Evolutionary conservation across 2,797 vertebrate genomes (phyloP), one percentile per base, ranked within the genome.

Genomic region (Cetoscarus ocellatus): DNA sequence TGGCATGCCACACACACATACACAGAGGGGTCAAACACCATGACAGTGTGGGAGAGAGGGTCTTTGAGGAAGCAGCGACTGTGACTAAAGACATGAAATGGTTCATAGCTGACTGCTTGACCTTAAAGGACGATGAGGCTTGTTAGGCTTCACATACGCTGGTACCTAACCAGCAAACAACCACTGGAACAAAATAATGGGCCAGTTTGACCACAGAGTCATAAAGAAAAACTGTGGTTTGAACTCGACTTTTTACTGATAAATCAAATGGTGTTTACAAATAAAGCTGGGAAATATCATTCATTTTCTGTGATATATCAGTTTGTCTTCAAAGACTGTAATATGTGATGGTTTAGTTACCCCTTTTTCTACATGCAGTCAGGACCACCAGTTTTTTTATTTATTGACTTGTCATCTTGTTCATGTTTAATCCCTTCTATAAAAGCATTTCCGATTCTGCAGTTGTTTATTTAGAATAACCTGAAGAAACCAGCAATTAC

Each of bases 1-100:
- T 35, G 11, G 61, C 69, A 50, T 50, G 56, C 67, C 75, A 67
- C 73, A 70, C 72, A 83, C 77, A 81, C 67, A 73, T 63, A 73
- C 73, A 85, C 79, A 81, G 63, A 74, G 74, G 75, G 84, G 66
- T 87, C 85, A 87, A 13, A 57, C 75, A 77, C 78, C 65, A 43
- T 79, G 79, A 82, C 75, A 18, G 79, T 36, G 79, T 70, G 65
- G 82, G 86, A 40, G 87, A 66, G 73, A 40, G 87, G 67, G 73
- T 81, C 73, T 77, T 51, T 34, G 27, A 59, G 61, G 44, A 56
- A 61, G 62, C 74, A 71, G 66, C 44, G 61, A 49, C 59, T 57
- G 75, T 79, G 83, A 82, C 75, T 82, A 81, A 83, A 82, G 70
- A 80, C 61, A 44, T 5, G 0, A 52, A 67, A 69, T 52, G 73